A percentile compares a stretch with the other conserved stretches of the same genome.
Conservation (phyloP, 2,113 vertebrate species). For the Elachura formosa region DNA sequence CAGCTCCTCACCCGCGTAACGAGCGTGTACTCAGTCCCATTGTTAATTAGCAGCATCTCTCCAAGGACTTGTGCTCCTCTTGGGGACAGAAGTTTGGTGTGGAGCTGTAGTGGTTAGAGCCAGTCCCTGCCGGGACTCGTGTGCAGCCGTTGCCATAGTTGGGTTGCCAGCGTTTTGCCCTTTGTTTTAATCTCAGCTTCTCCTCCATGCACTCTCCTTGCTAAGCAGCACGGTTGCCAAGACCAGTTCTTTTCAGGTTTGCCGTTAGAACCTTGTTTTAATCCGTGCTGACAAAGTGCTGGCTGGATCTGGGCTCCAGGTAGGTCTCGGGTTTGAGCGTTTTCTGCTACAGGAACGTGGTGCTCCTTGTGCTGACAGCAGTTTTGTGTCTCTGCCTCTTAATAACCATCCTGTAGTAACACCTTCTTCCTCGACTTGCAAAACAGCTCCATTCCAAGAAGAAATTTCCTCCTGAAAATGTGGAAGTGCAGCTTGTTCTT, state of each 20-base stretch:
- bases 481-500: background rate
- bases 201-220: background rate
- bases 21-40: background rate
- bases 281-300: background rate
- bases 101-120: background rate
- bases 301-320: background rate
- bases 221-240: background rate
- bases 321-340: background rate
- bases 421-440: background rate
- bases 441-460: background rate
- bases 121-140: rapidly evolving
- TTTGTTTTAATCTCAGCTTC: background rate
- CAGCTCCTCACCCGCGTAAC: background rate
- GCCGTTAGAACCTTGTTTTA: background rate
- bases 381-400: background rate
- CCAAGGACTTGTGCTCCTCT: background rate
- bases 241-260: background rate
- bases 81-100: background rate
- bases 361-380: background rate
- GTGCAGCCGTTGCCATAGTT: background rate
- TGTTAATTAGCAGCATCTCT: background rate
- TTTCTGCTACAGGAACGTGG: background rate
- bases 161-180: background rate
- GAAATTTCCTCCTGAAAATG: background rate
- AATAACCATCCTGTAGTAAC: background rate